Evolutionary conservation across 1,140 invertebrate species (phyloP), one percentile per base, ranked within the genome.

Genomic region (Ephestia elutella): DNA sequence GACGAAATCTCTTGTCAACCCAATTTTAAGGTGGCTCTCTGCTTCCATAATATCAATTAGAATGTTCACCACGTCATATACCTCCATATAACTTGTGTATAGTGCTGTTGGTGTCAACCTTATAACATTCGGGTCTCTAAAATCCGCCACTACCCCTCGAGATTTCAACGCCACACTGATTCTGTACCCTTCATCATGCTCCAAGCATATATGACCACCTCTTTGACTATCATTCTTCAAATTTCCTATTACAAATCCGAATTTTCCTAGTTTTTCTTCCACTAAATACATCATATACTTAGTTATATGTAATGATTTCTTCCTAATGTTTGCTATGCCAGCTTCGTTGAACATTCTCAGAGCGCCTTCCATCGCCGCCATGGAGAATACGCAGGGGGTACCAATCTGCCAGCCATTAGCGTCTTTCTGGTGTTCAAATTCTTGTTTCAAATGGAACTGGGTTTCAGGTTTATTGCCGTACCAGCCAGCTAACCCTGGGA

Each of bases 201-300:
- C 69, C 35, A 84, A 66, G 21, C 79, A 80, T 0, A 86, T 71
- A 55, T 87, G 82, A 0, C 82, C 82, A 9, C 85, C 85, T 57
- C 85, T 71, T 48, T 62, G 73, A 4, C 54, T 57, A 19, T 87
- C 78, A n/a, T 83, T 78, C 30, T 61, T 69, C 5, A 65, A 54
- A 51, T 82, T 83, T 0, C 77, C 85, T 35, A 87, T 64, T 8
- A 57, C 51, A 61, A 86, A 86, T 0, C 81, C 79, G 21, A 78
- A 71, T 5, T 62, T 7, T 0, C 13, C 3, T 10, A 86, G 49
- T 51, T 80, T 80, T 7, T 28, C 71, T 20, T 87, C 82, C 10
- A 82, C 64, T 0, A 87, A 59, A 58, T 77, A 82, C 75, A 87
- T 87, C n/a, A 87, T 59, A 58, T 86, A 86, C 0, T 65, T 71